Conservation (phyloP, 2,888 invertebrate species). For the Sarcophaga carnaria region DNA sequence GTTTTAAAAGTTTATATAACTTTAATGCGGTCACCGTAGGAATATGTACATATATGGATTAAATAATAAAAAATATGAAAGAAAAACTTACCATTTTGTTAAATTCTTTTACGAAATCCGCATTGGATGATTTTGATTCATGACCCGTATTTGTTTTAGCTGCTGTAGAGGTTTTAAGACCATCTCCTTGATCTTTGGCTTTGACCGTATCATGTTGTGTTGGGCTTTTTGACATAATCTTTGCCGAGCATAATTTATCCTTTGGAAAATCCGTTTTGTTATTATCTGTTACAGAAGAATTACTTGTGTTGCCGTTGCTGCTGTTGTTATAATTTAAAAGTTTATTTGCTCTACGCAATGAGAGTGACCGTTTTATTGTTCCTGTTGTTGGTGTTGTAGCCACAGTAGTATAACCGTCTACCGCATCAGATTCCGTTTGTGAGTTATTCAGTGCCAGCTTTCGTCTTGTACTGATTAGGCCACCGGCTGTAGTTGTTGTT, state of each 20-base stretch:
- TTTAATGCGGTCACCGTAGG: not conserved
- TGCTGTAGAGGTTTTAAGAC: conserved; percentile 30
- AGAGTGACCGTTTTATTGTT: conserved; percentile 72
- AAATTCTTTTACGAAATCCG: conserved; percentile 47
- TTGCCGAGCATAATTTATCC: conserved; percentile 64
- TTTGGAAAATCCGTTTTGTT: conserved; percentile 72
- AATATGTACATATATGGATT: not conserved
- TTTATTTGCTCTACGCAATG: conserved; percentile 73
- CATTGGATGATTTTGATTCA: conserved; percentile 1
- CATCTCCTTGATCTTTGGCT: conserved; percentile 54
- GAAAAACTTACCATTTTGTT: conserved; percentile 61
- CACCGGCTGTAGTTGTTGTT: conserved; percentile 55
- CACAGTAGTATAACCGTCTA: conserved; percentile 30
- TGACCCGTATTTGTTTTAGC: conserved; percentile 41
- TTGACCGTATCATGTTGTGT: conserved; percentile 49
- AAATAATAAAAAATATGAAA: not conserved
- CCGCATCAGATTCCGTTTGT: conserved; percentile 58
- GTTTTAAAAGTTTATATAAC: conserved; percentile 49
- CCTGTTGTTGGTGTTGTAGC: too few relatives aligned
- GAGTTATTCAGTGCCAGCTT: conserved; percentile 69
- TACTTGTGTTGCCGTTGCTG: conserved; percentile 24
- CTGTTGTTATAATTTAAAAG: conserved; percentile 40
- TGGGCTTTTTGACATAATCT: conserved; percentile 32
- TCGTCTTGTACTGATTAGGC: conserved; percentile 66
- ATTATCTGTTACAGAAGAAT: conserved; percentile 25